Evolutionary conservation across 2,888 invertebrate species (phyloP).

Genomic region (Xylocampa areola): DNA sequence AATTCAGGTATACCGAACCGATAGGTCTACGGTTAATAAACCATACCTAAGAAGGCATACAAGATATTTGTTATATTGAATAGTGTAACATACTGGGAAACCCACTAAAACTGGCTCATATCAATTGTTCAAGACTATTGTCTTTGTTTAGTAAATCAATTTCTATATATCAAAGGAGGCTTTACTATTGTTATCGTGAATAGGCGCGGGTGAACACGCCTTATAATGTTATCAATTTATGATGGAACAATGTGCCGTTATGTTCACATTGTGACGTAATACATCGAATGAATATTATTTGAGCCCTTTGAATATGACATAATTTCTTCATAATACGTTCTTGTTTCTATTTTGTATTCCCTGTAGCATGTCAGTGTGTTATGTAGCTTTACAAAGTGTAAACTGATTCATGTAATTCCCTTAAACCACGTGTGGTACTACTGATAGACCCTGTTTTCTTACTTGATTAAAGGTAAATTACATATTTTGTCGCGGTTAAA

Average conservation of each 20-base stretch:
- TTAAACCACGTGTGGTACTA: no score
- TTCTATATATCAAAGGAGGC: slow-evolving; percentile 52
- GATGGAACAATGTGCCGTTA: slow-evolving; percentile 42
- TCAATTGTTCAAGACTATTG: slow-evolving; percentile 47
- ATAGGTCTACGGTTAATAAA: slow-evolving; percentile 31
- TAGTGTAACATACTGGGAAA: slow-evolving; percentile 30
- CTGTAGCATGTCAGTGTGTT: no score
- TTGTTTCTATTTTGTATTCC: slow-evolving; percentile 5
- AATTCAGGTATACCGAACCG: not conserved
- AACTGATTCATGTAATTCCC: no score
- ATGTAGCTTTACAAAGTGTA: no score
- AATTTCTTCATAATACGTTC: slow-evolving; percentile 19
- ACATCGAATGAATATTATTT: slow-evolving; percentile 10
- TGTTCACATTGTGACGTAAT: slow-evolving; percentile 27
- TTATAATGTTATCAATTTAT: slow-evolving; percentile 42
- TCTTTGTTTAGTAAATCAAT: slow-evolving; percentile 57
- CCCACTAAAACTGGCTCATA: slow-evolving; percentile 42
- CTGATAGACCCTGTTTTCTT: no score
- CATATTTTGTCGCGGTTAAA: no score
- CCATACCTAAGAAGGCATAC: slow-evolving; percentile 10
- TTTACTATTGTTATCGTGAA: slow-evolving; percentile 50
- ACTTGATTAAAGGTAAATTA: no score
- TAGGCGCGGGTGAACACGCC: slow-evolving; percentile 34
- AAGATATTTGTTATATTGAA: slow-evolving; percentile 23
- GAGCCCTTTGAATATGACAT: slow-evolving; percentile 7